These are phyloP conservation scores for Puntigrus tetrazona DNA, from an alignment of 2,113 vertebrate species.

Conservation along the genomic window DNA sequence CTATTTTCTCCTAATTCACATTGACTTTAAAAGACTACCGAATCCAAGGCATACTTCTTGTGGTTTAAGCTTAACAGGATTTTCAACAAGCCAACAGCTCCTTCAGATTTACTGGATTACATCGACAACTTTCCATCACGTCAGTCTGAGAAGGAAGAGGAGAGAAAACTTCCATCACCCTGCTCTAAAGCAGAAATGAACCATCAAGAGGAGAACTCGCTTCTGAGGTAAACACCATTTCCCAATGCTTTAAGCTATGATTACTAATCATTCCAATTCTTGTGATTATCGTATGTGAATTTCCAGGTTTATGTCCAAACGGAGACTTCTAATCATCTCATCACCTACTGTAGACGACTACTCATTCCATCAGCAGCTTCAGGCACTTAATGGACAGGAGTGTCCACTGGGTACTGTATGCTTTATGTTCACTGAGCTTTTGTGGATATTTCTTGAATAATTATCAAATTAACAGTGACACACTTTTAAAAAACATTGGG, in stretches of 20 bases:
- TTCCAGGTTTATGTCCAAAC: slow-evolving; percentile 76
- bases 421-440: background rate
- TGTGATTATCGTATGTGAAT: background rate
- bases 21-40: background rate
- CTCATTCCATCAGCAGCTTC: slow-evolving; percentile 77
- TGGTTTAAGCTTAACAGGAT: slow-evolving; percentile 64
- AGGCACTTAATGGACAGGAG: slow-evolving; percentile 71
- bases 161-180: slow-evolving; percentile 53
- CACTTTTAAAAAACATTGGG: background rate
- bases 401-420: slow-evolving; percentile 72
- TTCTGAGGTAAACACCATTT: slow-evolving; percentile 68
- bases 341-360: slow-evolving; percentile 76
- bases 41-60: slow-evolving; percentile 3
- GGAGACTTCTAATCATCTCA: slow-evolving; percentile 77
- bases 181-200: slow-evolving; percentile 61
- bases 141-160: slow-evolving; percentile 68
- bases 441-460: background rate
- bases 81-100: slow-evolving; percentile 71
- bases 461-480: background rate
- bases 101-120: slow-evolving; percentile 66
- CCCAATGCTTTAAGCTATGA: background rate
- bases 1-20: background rate
- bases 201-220: slow-evolving; percentile 62
- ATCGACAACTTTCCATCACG: slow-evolving; percentile 77
- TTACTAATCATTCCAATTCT: background rate